phyloP scores from a whole-genome alignment of 2,113 vertebrate genomes.

The Trichomycterus rosablanca region DNA sequence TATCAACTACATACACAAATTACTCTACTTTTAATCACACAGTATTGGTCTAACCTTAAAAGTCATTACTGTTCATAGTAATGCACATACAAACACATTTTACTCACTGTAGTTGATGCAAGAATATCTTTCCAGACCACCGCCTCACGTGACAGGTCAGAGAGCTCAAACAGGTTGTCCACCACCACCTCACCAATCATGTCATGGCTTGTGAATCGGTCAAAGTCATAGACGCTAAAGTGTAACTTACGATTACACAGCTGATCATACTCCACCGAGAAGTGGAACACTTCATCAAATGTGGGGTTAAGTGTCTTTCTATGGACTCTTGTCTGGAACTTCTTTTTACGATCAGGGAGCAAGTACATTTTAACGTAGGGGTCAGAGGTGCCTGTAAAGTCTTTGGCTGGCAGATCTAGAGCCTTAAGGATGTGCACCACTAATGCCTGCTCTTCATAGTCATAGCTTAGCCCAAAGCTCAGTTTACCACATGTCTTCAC shows the following conservation, averaged over 20 bases:
- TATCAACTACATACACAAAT: no score
- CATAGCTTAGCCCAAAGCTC: conserved; percentile 86
- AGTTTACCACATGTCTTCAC: conserved; percentile 90
- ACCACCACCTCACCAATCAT: conserved; percentile 98
- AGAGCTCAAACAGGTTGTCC: conserved; percentile 96
- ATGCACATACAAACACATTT: no score
- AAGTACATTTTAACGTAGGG: conserved; percentile 97
- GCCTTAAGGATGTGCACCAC: conserved; percentile 90
- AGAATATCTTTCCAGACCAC: conserved; percentile 97
- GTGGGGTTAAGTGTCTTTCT: conserved; percentile 93
- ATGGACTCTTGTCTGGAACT: conserved; percentile 95
- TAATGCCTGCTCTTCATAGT: conserved; percentile 89
- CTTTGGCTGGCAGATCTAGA: conserved; percentile 92
- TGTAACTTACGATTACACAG: conserved; percentile 92
- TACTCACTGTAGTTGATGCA: conserved; percentile 90
- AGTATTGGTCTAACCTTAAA: no score
- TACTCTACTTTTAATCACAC: no score
- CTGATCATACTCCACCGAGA: conserved; percentile 87
- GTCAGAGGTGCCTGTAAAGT: conserved; percentile 92
- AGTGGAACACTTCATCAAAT: conserved; percentile 91
- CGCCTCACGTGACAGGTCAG: conserved; percentile 92
- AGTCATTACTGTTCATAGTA: no score
- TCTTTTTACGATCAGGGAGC: conserved; percentile 95
- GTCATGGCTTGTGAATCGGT: conserved; percentile 97
- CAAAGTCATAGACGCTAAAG: conserved; percentile 97